Evolutionary conservation across 37 sponge, comb jelly and placozoan species (phyloP), one percentile per base, ranked within the genome.

Genomic region (Bolinopsis microptera): DNA sequence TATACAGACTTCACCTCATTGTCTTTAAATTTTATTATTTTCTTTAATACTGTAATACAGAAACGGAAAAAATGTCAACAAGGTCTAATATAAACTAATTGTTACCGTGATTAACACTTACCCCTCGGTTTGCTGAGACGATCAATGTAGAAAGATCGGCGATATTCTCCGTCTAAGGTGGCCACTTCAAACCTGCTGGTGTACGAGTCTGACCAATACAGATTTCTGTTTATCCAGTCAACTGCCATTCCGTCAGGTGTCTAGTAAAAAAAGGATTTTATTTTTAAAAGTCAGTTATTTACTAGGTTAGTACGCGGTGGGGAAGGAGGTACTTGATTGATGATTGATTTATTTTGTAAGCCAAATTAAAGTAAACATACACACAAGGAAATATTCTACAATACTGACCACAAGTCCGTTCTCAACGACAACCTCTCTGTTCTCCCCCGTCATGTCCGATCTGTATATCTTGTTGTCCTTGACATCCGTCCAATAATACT

Each of bases 401-500:
- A 72, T 30, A 72, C 80, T 35, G 0, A 86, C 90, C 90, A 41
- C 90, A 26, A 86, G 90, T 86, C 90, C 90, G 26, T 39, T 38
- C 30, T 86, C 61, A n/a, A 86, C 36, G 41, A 86, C 61, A 2
- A 41, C 25, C 35, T 86, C 90, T 25, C 90, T 86, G 61, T 41
- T 86, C 31, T 22, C 25, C 30, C 90, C 90, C 21, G 0, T 26
- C 90, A 86, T 86, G 61, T 40, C 61, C 23, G 61, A 86, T n/a
- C 90, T 35, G 90, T 86, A 86, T 1, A 86, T 41, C n/a, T n/a
- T 41, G 61, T 86, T 86, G 16, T 86, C 61, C 61, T 86, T 86
- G 18, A 86, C 90, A 39, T 86, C 90, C 26, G 90, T 86, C 90
- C 90, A 86, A 48, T 86, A 86, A 5, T 36, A 30, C 90, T 86